Base-by-base conservation (phyloP, 2,888 invertebrate species). In the Chouioia cunea region DNA sequence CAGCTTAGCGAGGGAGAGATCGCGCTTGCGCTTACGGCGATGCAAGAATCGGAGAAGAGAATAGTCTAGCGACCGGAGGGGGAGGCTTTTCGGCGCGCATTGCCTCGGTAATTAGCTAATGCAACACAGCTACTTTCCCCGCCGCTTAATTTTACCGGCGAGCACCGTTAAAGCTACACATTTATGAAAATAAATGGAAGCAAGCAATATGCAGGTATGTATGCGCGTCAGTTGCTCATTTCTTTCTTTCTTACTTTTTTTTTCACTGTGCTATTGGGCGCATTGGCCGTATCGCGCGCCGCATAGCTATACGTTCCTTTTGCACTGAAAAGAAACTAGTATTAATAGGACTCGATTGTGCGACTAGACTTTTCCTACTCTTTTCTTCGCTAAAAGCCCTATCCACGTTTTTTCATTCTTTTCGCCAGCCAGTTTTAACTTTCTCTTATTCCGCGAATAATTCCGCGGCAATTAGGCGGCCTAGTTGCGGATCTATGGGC, bases 381-480 rank as follows among this genome's bases (percentile, higher is more conserved):
- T 64, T 48, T 36, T 12, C 12, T 36, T 12, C 36, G 6, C 10
- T 4, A 12, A 36, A 36, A 36, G 10, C 36, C 36, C 36, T 6
- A 12, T 1, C 27, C 27, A 6, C 27, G 27, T 36, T 36, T 12
- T 36, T 6, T 36, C 36, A 36, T 36, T 36, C 36, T 36, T 36
- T 12, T 36, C 36, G 36, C 36, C 36, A 6, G 12, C 12, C 10
- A 36, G 6, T 36, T 36, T 36, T 36, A 36, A 36, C 36, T n/a
- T 20, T 47, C 56, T 57, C 59, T 50, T 43, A 20, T 23, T 53
- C 22, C 4, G 63, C 36, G 36, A 36, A 36, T 36, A 36, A 36
- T 36, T 47, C 56, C 52, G 76, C 79, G 72, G 79, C 81, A 82
- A 82, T 82, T 82, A 81, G 80, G 76, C 77, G 77, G 78, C 77